Conservation (phyloP, 2,797 vertebrate species). For the Helarctos malayanus region DNA sequence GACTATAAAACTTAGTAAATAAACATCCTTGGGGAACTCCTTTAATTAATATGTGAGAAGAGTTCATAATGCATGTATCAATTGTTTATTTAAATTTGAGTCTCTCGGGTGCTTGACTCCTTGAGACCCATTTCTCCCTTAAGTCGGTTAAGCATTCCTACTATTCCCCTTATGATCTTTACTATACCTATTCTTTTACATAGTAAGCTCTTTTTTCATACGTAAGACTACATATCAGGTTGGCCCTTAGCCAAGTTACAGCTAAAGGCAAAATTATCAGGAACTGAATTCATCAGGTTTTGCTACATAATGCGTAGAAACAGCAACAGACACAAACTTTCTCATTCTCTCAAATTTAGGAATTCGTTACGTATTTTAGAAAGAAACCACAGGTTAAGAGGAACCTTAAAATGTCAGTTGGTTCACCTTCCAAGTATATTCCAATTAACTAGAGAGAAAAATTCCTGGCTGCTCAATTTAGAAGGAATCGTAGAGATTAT, state of each 20-base stretch:
- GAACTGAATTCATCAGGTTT: constrained; percentile 51
- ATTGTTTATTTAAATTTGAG: constrained; percentile 75
- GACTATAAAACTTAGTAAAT: constrained; percentile 78
- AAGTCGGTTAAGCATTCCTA: constrained; percentile 67
- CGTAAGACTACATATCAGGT: constrained; percentile 61
- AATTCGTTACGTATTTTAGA: constrained; percentile 23
- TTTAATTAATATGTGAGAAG: constrained; percentile 75
- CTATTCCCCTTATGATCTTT: constrained; percentile 50
- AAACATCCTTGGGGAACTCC: constrained; percentile 67
- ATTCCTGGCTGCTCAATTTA: not conserved
- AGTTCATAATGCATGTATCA: constrained; percentile 71
- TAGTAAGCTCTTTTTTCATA: constrained; percentile 34
- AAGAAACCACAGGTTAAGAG: not conserved
- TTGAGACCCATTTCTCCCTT: constrained; percentile 72
- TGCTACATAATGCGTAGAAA: not conserved
- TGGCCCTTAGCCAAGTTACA: constrained; percentile 69
- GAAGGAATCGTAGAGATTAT: not conserved
- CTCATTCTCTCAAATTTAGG: constrained; percentile 26
- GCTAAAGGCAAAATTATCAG: constrained; percentile 61
- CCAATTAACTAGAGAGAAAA: not conserved
- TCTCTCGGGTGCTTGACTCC: constrained; percentile 69
- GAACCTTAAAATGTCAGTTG: not conserved
- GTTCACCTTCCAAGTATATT: not conserved
- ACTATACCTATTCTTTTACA: constrained; percentile 66
- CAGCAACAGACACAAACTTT: not conserved